Percentiles rank a stretch among this genome's conserved stretches.
phyloP scores from a whole-genome alignment of 2,797 vertebrate species.

The Rhinogobio ventralis region DNA sequence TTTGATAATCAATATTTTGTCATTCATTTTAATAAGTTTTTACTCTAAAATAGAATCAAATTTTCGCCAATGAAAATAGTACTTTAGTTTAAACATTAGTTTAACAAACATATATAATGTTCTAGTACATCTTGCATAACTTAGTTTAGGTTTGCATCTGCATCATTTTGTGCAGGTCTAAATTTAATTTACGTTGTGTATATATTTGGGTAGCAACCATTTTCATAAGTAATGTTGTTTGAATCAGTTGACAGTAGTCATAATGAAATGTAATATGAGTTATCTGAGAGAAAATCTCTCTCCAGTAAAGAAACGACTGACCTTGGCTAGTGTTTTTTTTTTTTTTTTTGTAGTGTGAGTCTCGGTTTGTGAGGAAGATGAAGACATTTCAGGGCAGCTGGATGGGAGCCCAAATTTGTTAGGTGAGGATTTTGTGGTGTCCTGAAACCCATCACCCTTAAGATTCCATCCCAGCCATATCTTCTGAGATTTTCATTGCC shows the following conservation, averaged over 20 bases:
- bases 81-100: neutral
- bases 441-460: constrained; percentile 2
- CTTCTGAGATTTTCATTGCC: neutral
- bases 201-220: neutral
- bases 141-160: neutral
- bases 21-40: neutral
- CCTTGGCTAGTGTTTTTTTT: neutral
- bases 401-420: neutral
- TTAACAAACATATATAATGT: too few relatives aligned
- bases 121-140: neutral
- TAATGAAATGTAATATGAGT: neutral
- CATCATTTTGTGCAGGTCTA: neutral
- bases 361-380: neutral
- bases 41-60: neutral
- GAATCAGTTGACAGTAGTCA: neutral
- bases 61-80: neutral
- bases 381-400: constrained; percentile 22
- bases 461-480: neutral
- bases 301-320: neutral
- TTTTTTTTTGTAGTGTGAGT: neutral
- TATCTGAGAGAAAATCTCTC: neutral
- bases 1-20: neutral
- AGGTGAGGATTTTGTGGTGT: constrained; percentile 6
- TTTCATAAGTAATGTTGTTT: neutral
- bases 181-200: neutral